Evolutionary conservation across 2,797 vertebrate species (phyloP), one percentile per base, ranked within the genome.

Genomic region (Chloroceryle inda): DNA sequence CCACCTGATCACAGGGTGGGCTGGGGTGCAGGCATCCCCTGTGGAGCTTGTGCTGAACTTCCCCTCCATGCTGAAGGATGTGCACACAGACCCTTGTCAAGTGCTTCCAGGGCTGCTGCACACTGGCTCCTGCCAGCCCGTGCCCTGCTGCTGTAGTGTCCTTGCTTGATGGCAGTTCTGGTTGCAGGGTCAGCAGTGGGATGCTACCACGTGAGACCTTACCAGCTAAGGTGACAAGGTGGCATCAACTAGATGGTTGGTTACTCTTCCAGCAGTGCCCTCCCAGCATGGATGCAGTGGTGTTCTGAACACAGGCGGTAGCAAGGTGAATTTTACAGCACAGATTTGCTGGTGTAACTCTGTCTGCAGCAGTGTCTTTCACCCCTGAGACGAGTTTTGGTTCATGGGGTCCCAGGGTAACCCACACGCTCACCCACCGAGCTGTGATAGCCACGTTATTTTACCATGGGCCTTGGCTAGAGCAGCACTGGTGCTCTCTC

Each of bases 1-100:
- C 50, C 13, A 1, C 35, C 56, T 3, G 3, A 22, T 20, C 29
- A 2, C 5, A 3, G 0, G 0, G 33, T n/a, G 4, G 40, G 8
- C 44, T 10, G 49, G 12, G 19, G 16, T 0, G 2, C 73, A 3
- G 49, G 44, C 21, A 16, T 9, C n/a, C 2, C 0, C 13, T 12
- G 31, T 4, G 7, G 52, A 16, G 27, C 14, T n/a, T 0, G 3
- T 50, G 76, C 42, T 18, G 47, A 31, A 14, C 37, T 64, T 63
- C 23, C 17, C 17, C 7, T 7, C 37, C 2, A 0, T 7, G 1
- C n/a, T 11, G 24, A 19, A 38, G 22, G 18, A 69, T 6, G 15
- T 19, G 20, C 31, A 31, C 17, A 5, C 7, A 71, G 63, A 4
- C 29, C 27, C 62, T 40, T 52, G 31, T 1, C 31, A 17, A 52